A percentile compares a stretch with the other conserved stretches of the same genome.
These are phyloP conservation scores for Ramphastos sulfuratus DNA, from an alignment of 2,113 vertebrate species.

Conservation along the genomic window DNA sequence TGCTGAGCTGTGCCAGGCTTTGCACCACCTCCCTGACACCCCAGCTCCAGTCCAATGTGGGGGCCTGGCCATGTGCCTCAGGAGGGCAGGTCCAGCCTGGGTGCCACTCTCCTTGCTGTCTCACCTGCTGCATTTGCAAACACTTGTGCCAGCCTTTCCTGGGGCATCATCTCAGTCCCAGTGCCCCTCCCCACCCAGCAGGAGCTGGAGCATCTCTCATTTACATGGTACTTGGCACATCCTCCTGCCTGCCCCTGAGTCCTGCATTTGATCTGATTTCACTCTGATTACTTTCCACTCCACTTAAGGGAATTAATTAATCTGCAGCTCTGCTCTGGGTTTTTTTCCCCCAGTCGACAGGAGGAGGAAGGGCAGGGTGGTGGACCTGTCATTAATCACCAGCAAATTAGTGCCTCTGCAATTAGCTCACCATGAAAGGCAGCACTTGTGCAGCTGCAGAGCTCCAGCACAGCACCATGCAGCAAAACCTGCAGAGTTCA, in stretches of 20 bases:
- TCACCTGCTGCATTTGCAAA: not conserved
- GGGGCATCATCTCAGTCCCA: not conserved
- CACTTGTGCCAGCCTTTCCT: not conserved
- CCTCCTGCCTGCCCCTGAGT: constrained; percentile 22
- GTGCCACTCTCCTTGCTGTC: no score
- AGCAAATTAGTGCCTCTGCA: constrained; percentile 14
- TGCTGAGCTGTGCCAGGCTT: not conserved
- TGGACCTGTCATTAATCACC: constrained; percentile 58
- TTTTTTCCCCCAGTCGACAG: constrained; percentile 64
- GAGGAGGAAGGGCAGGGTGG: constrained; percentile 44
- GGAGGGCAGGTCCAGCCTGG: not conserved
- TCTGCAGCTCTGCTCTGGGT: constrained; percentile 12
- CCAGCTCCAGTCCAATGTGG: rapidly evolving
- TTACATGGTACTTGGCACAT: constrained; percentile 49
- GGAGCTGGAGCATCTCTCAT: constrained; percentile 1
- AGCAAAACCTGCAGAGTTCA: not conserved
- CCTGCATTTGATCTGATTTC: constrained; percentile 58
- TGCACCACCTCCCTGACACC: not conserved
- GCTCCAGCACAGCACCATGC: not conserved
- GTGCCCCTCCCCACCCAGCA: not conserved
- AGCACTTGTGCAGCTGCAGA: not conserved
- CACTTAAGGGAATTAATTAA: constrained; percentile 74
- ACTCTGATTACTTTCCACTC: constrained; percentile 73
- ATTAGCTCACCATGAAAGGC: not conserved
- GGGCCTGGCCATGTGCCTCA: rapidly evolving